phyloP scores from a whole-genome alignment of 2,797 vertebrate genomes.

The Karalla daura region DNA sequence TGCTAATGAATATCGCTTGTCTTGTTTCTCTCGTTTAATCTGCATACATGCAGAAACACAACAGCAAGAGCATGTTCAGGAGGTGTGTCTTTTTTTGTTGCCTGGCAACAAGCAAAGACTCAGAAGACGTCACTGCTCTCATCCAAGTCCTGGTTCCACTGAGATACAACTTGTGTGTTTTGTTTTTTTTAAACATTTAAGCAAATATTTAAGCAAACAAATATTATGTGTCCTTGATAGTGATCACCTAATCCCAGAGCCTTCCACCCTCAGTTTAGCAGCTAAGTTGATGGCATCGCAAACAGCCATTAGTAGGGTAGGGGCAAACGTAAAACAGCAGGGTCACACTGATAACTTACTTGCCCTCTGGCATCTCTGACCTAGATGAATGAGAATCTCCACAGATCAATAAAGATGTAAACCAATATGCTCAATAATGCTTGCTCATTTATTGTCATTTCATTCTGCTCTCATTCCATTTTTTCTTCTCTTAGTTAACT shows the following conservation, averaged over 20 bases:
- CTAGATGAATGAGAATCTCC: too few species aligned
- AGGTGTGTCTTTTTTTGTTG: neutral
- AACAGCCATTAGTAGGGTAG: neutral
- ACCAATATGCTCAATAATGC: neutral
- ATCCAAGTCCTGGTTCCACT: neutral
- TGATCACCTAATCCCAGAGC: neutral
- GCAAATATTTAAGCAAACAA: neutral
- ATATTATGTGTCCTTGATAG: neutral
- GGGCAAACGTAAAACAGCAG: too few species aligned
- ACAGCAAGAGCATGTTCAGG: neutral
- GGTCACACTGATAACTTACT: too few species aligned
- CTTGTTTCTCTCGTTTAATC: neutral
- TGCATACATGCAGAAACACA: neutral
- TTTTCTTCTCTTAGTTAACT: neutral
- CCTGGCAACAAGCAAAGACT: conserved; percentile 14
- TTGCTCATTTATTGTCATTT: neutral
- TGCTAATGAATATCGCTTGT: neutral
- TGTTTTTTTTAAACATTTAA: neutral
- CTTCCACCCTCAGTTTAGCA: too few species aligned
- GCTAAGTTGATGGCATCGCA: too few species aligned
- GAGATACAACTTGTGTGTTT: too few species aligned
- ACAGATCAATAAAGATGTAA: too few species aligned
- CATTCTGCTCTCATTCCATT: neutral
- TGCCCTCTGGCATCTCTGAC: too few species aligned
- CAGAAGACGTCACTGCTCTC: neutral